phyloP scores from a whole-genome alignment of 2,113 vertebrate species.

The Rana temporaria region DNA sequence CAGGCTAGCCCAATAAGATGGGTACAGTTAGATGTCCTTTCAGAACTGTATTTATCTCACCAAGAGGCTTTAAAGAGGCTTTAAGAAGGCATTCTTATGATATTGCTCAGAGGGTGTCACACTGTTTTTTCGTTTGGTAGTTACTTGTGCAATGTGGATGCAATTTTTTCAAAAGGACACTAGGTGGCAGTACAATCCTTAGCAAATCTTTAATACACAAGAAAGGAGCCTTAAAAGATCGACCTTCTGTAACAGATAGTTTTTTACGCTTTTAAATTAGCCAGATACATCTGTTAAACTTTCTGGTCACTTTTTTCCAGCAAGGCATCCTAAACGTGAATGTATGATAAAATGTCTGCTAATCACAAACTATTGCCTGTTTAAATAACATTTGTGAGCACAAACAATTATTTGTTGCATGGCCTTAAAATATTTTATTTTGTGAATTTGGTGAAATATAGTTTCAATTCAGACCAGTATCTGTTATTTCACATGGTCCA shows the following conservation, averaged over 20 bases:
- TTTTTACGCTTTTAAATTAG: not conserved
- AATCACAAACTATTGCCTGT: no score
- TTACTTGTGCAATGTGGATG: not conserved
- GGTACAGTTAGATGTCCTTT: constrained; percentile 48
- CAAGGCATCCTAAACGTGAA: no score
- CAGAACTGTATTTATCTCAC: constrained; percentile 45
- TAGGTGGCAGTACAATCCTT: constrained; percentile 75
- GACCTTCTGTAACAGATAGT: not conserved
- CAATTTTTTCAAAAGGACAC: constrained; percentile 63
- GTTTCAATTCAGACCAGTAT: no score
- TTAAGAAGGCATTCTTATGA: constrained; percentile 44
- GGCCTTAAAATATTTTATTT: no score
- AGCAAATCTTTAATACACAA: not conserved
- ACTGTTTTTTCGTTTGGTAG: constrained; percentile 18
- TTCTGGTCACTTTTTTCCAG: not conserved
- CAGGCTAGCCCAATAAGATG: constrained; percentile 33
- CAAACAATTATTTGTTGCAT: no score
- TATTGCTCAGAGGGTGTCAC: constrained; percentile 14
- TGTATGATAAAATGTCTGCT: no score
- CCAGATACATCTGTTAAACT: not conserved
- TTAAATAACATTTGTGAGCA: no score
- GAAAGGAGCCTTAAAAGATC: not conserved
- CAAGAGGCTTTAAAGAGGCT: constrained; percentile 42
- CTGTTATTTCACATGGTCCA: no score
- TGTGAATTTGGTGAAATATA: no score